A percentile compares a stretch with the other conserved stretches of the same genome.
phyloP scores from a whole-genome alignment of 2,888 invertebrate species.

The Rhogogaster chlorosoma region DNA sequence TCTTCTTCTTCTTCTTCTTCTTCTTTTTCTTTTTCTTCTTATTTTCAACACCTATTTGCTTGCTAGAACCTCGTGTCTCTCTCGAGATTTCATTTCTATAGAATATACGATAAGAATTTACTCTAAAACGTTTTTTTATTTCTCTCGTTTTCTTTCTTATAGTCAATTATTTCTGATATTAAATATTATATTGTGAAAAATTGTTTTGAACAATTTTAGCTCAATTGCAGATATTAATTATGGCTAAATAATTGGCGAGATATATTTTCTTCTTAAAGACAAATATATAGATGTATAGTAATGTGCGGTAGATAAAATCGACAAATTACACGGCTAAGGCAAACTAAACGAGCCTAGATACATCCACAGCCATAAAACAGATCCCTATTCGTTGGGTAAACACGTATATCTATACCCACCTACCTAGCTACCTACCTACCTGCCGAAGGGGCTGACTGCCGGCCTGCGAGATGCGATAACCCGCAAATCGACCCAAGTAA shows the following conservation, averaged over 20 bases:
- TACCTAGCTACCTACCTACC: background rate
- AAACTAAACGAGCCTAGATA: background rate
- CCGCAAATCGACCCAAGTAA: constrained; percentile 42
- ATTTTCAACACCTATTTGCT: background rate
- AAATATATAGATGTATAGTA: background rate
- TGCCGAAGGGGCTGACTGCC: constrained; percentile 21
- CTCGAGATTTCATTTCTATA: background rate
- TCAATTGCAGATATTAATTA: too few species aligned
- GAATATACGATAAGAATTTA: background rate
- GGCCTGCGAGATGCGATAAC: constrained; percentile 41
- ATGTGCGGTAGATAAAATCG: constrained; percentile 24
- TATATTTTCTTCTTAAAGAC: background rate
- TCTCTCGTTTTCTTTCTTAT: background rate
- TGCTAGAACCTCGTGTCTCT: background rate
- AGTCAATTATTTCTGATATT: background rate
- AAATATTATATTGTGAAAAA: too few species aligned
- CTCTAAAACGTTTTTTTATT: background rate
- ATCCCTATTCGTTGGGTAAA: background rate
- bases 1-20: background rate
- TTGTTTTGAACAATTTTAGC: too few species aligned
- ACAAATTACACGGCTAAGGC: constrained; percentile 5
- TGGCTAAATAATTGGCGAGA: too few species aligned
- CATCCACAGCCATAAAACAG: constrained; percentile 14
- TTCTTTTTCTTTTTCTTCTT: background rate
- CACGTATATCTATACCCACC: constrained; percentile 3